Evolutionary conservation across 2,113 vertebrate genomes (phyloP).

Genomic region (Tricholaema leucomelas): DNA sequence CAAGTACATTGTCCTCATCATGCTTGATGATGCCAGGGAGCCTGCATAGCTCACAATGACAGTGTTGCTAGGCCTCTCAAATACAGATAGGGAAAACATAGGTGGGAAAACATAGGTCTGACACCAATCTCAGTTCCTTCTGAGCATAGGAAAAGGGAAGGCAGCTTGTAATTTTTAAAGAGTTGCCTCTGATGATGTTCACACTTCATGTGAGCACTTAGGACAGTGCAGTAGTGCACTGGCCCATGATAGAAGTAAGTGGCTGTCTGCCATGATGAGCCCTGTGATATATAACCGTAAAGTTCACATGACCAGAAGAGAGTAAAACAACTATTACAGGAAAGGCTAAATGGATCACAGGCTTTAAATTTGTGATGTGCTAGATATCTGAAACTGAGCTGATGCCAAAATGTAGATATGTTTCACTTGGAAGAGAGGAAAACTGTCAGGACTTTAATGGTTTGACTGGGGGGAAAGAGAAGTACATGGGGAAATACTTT

Average conservation of each 20-base stretch:
- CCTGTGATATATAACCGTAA: neutral
- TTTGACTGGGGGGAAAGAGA: neutral
- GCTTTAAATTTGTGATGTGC: constrained; percentile 31
- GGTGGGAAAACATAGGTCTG: neutral
- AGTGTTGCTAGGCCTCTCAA: neutral
- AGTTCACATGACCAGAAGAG: neutral
- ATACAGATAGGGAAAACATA: neutral
- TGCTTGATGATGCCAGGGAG: neutral
- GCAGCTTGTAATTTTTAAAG: neutral
- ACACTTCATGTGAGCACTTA: neutral
- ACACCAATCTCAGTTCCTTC: neutral
- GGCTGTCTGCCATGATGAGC: neutral
- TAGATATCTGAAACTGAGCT: neutral
- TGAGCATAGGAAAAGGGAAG: neutral
- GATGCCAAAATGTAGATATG: constrained; percentile 23
- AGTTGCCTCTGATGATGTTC: neutral
- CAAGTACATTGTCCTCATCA: neutral
- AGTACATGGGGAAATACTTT: neutral
- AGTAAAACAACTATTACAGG: neutral
- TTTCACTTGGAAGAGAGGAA: neutral
- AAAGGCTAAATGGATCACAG: constrained; percentile 23
- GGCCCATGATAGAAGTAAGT: neutral
- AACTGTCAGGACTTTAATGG: constrained; percentile 20
- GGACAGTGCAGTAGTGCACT: neutral
- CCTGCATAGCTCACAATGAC: neutral